Percentiles rank a stretch among this genome's conserved stretches.
These are phyloP conservation scores for Synanthedon vespiformis DNA, from an alignment of 2,888 invertebrate species.

Conservation along the genomic window DNA sequence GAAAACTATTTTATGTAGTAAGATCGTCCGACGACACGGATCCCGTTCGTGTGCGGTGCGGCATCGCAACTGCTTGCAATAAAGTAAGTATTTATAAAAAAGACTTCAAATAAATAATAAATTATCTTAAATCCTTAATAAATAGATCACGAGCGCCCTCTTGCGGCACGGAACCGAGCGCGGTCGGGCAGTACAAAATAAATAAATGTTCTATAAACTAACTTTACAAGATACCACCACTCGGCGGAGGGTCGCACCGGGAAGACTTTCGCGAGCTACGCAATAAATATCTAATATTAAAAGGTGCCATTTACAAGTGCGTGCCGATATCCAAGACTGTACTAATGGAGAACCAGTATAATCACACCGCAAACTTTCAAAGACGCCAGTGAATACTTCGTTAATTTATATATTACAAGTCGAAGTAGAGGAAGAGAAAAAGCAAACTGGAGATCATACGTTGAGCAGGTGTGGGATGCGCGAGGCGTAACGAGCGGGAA, in stretches of 20 bases:
- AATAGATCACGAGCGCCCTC: slow-evolving; percentile 71
- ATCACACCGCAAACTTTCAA: slow-evolving; percentile 68
- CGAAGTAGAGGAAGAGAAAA: slow-evolving; percentile 58
- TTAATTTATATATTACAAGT: slow-evolving; percentile 59
- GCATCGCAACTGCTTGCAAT: slow-evolving; percentile 58
- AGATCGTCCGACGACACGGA: slow-evolving; percentile 42
- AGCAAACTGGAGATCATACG: slow-evolving; percentile 68
- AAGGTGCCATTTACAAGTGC: slow-evolving; percentile 69
- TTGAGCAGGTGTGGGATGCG: slow-evolving; percentile 64
- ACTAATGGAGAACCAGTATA: slow-evolving; percentile 43
- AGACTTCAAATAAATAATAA: slow-evolving; percentile 72
- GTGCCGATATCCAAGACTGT: slow-evolving; percentile 59
- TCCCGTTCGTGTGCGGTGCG: slow-evolving; percentile 64
- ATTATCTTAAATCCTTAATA: slow-evolving; percentile 69
- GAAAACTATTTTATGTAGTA: too few relatives aligned
- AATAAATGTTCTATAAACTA: slow-evolving; percentile 67
- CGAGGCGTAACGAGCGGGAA: slow-evolving; percentile 29
- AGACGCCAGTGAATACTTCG: slow-evolving; percentile 64
- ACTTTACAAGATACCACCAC: slow-evolving; percentile 69
- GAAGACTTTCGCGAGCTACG: slow-evolving; percentile 68
- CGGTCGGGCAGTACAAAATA: slow-evolving; percentile 67
- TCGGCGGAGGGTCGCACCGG: slow-evolving; percentile 68
- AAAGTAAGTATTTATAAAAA: slow-evolving; percentile 58
- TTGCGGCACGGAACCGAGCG: slow-evolving; percentile 68
- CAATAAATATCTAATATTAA: slow-evolving; percentile 67